Percentiles rank a stretch among this genome's conserved stretches.
Evolutionary conservation across 2,113 vertebrate genomes (phyloP).

Genomic region (Cynocephalus volans): DNA sequence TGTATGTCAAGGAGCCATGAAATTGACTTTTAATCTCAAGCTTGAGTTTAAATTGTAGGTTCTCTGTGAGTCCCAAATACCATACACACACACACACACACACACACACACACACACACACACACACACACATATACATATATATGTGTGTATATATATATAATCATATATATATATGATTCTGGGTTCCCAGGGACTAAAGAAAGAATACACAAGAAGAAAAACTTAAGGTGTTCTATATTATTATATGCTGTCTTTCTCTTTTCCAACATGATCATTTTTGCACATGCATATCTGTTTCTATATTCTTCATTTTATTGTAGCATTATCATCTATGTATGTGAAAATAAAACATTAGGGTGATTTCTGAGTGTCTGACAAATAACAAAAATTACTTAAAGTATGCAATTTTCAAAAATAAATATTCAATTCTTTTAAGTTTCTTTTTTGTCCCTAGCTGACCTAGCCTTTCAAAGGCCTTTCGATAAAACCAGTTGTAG

Average conservation of each 20-base stretch:
- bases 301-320: not conserved
- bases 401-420: conserved; percentile 6
- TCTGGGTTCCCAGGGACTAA: not conserved
- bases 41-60: conserved; percentile 21
- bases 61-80: not conserved
- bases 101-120: too few relatives aligned
- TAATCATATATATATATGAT: too few relatives aligned
- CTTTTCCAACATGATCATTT: not conserved
- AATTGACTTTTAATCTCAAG: not conserved
- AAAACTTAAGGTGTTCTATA: not conserved
- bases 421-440: not conserved
- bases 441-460: not conserved
- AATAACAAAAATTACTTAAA: not conserved
- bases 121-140: not conserved
- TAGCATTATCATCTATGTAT: not conserved
- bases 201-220: not conserved
- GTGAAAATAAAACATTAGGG: not conserved
- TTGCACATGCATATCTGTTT: not conserved
- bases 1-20: not conserved
- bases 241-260: not conserved
- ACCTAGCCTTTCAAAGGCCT: not conserved
- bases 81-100: not conserved
- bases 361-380: not conserved
- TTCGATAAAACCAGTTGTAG: not conserved
- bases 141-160: too few relatives aligned